Evolutionary conservation across 2,113 vertebrate genomes (phyloP).

Genomic region (Circaetus gallicus): DNA sequence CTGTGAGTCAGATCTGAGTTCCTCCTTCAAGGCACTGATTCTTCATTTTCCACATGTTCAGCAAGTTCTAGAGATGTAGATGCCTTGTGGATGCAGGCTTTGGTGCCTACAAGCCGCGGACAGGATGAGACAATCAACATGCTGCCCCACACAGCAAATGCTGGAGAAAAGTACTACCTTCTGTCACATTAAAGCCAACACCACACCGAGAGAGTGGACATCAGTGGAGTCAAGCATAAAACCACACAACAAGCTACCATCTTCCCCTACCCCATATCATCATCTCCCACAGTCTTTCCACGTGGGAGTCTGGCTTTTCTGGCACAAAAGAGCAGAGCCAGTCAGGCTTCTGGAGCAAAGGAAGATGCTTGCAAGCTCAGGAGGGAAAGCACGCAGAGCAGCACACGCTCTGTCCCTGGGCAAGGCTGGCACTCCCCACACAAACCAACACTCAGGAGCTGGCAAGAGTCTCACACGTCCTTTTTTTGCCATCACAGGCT

Average conservation of each 20-base stretch:
- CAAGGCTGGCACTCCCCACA: background rate
- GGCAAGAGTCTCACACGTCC: background rate
- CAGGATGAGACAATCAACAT: background rate
- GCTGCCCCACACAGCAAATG: background rate
- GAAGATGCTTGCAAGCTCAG: background rate
- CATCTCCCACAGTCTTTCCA: background rate
- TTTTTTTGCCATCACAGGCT: background rate
- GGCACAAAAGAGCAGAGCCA: background rate
- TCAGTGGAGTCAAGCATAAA: background rate
- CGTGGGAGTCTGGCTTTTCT: background rate
- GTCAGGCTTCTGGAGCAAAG: background rate
- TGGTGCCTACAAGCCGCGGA: background rate
- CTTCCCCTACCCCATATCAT: background rate
- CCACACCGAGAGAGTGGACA: background rate
- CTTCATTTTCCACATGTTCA: fast-evolving
- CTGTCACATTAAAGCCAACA: background rate
- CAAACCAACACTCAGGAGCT: background rate
- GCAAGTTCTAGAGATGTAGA: background rate
- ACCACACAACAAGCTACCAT: background rate
- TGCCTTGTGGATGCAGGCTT: background rate
- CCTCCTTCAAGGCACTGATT: background rate
- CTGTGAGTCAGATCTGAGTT: background rate
- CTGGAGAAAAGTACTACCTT: background rate
- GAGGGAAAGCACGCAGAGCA: background rate
- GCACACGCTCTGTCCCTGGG: background rate